Evolutionary conservation across 2,888 invertebrate species (phyloP).

Genomic region (Syrista parreyssii): DNA sequence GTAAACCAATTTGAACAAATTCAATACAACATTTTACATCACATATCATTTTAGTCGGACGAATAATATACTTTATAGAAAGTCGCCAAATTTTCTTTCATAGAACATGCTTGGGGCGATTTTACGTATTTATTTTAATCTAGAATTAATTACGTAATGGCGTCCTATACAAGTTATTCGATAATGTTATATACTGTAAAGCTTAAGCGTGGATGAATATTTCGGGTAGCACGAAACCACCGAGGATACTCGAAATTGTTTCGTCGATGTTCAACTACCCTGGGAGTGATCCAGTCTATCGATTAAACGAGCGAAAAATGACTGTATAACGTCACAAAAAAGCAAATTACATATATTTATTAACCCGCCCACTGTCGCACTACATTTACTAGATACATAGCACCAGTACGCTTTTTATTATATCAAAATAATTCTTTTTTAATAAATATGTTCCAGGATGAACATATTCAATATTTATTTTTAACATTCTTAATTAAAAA

Average conservation of each 20-base stretch:
- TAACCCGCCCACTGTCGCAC: not conserved
- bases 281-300: not conserved
- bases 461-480: not conserved
- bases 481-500: not conserved
- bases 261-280: not conserved
- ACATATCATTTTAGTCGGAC: not conserved
- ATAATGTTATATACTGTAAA: not conserved
- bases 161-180: not conserved
- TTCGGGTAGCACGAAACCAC: not conserved
- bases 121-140: not conserved
- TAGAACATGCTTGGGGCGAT: not conserved
- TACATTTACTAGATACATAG: too few species aligned
- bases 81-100: not conserved
- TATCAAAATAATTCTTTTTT: not conserved
- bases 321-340: not conserved
- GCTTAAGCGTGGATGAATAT: not conserved
- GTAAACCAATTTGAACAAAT: too few species aligned
- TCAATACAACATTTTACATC: not conserved
- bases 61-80: not conserved
- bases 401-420: not conserved
- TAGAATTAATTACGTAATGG: conserved; percentile 2
- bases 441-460: not conserved
- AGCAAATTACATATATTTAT: not conserved
- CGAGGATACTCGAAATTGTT: not conserved
- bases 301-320: not conserved